Evolutionary conservation across 2,888 invertebrate species (phyloP), one percentile per base, ranked within the genome.

Genomic region (Erebia epiphron): DNA sequence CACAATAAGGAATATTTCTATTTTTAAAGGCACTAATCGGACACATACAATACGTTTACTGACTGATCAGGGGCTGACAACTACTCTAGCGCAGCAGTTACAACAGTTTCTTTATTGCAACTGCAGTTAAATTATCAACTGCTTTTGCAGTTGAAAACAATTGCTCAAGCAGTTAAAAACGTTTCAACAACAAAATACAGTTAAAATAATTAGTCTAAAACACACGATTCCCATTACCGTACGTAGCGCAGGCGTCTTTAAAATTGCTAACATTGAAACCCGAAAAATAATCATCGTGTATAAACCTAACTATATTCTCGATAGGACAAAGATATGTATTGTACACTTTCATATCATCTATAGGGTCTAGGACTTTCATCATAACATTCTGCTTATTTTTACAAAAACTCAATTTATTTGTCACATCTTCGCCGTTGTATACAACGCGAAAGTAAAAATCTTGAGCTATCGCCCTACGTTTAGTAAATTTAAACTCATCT

Each of bases 371-470:
- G 73, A 91, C 89, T 70, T 84, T 89, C 92, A 91, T 92, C 1
- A 84, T 84, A 81, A 94, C 74, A 94, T 93, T 86, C 86, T 94
- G 86, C 90, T 95, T 67, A 18, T 94, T 93, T 79, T 94, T 95
- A 85, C 98, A 98, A 83, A 98, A 98, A 77, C 95, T 95, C 50
- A 98, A 94, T 77, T 95, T 95, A 80, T 95, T 95, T 0, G 98
- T 98, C 0, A 98, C 95, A 84, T 98, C 98, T 71, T 95, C 95
- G 0, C 99, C 99, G 80, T 98, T 98, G 75, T 96, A 96, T 14
- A 98, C 92, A 0, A 98, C 94, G 0, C 98, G 95, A 76, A 98
- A 97, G 82, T 96, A 98, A 83, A 96, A 97, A 79, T 96, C 95
- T 79, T 95, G 95, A 0, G 96, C 95, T 0, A 95, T 76, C 16